Conservation (phyloP, 2,113 vertebrate genomes). For the Gopherus evgoodei region DNA sequence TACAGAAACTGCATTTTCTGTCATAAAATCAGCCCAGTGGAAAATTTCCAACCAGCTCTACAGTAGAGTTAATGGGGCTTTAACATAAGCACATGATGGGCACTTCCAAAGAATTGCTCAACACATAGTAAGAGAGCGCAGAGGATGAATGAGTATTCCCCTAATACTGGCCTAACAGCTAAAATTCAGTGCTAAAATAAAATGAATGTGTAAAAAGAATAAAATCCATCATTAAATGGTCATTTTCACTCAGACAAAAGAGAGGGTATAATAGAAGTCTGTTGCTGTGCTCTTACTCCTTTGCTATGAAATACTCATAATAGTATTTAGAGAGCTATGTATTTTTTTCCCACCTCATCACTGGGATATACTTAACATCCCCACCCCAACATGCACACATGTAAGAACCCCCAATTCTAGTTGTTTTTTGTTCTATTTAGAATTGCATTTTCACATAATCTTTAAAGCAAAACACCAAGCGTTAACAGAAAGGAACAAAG, state of each 20-base stretch:
- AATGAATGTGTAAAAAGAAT: background rate
- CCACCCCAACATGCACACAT: background rate
- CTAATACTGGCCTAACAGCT: background rate
- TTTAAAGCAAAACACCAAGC: conserved; percentile 8
- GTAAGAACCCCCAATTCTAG: background rate
- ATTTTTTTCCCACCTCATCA: background rate
- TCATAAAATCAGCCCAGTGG: background rate
- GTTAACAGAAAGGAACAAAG: conserved; percentile 4
- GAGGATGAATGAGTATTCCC: background rate
- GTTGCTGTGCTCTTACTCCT: background rate
- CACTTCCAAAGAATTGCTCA: background rate
- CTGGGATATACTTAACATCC: background rate
- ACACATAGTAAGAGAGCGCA: background rate
- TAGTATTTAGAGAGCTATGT: background rate
- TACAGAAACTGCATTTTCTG: background rate
- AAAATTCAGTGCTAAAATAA: background rate
- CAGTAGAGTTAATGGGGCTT: background rate
- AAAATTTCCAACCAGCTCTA: background rate
- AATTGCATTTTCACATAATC: background rate
- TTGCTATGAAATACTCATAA: background rate
- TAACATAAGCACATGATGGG: background rate
- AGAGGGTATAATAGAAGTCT: background rate
- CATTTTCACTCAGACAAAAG: background rate
- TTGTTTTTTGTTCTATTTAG: background rate
- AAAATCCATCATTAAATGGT: background rate